Base-by-base conservation (phyloP, 2,113 vertebrate species). In the Sphyrna mokarran region DNA sequence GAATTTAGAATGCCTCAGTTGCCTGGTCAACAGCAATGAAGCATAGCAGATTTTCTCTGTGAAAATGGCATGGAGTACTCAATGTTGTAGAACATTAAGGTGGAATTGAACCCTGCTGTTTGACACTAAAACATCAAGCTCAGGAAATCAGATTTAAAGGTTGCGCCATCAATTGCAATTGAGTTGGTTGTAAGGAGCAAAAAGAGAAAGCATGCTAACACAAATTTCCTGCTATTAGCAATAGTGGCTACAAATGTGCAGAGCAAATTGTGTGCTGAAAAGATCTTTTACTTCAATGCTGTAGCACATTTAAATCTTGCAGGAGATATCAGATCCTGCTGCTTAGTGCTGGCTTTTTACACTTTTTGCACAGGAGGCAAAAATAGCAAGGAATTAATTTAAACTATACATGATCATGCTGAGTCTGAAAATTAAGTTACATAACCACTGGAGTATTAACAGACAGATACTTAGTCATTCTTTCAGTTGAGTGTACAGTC, bases 361-460 rank as follows among this genome's bases (percentile, higher is more conserved):
- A 37, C 89, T 66, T 66, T 93, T 93, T 93, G 14, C 20, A 37
- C 89, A 68, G 61, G 61, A 93, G 16, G 61, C 89, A 93, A n/a
- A 68, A 68, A 66, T 66, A 93, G 61, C 89, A 93, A 93, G 29
- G 61, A 93, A 93, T 66, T 93, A 37, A 93, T 93, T 93, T 93
- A 66, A 37, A 93, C 89, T 66, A 66, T 93, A 66, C 61, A 66
- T 66, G 33, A 93, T 66, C 89, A 68, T 93, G 61, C 89, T n/a
- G 61, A 93, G 89, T 93, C 13, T 63, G 89, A 93, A 93, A 37
- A 66, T 93, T 93, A 93, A 66, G 87, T 58, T 90, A 33, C 54
- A 33, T 90, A 90, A 61, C 54, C 87, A 93, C 89, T 93, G 89
- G 33, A 91, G 29, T 91, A 91, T 93, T 66, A 66, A 68, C n/a